Evolutionary conservation across 2,888 invertebrate genomes (phyloP).

Genomic region (Drosophila histrio): DNA sequence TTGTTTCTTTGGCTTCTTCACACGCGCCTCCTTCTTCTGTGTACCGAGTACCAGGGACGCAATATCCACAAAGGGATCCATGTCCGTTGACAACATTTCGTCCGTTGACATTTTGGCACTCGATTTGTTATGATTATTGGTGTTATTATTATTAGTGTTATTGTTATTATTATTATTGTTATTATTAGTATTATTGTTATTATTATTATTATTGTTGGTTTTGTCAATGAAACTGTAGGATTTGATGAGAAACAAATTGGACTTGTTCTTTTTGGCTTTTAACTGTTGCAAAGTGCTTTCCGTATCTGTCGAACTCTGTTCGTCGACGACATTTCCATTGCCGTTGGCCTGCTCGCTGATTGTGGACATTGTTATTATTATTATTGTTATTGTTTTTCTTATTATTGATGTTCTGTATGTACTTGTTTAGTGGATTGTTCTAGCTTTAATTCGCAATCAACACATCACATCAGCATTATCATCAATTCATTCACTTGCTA

Average conservation of each 20-base stretch:
- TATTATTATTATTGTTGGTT: slow-evolving; percentile 22
- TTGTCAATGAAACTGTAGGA: slow-evolving; percentile 73
- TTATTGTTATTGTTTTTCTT: slow-evolving; percentile 6
- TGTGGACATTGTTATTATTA: slow-evolving; percentile 33
- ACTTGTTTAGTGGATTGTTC: slow-evolving; percentile 10
- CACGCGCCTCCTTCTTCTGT: slow-evolving; percentile 21
- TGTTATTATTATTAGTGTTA: not conserved
- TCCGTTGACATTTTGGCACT: slow-evolving; percentile 13
- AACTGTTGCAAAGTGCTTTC: slow-evolving; percentile 51
- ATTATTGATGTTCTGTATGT: not conserved
- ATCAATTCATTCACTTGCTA: not conserved
- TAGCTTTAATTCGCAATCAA: slow-evolving; percentile 33
- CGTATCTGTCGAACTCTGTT: slow-evolving; percentile 9
- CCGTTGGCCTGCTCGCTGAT: slow-evolving; percentile 19
- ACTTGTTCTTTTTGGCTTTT: slow-evolving; percentile 73
- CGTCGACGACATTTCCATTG: not conserved
- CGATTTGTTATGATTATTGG: not conserved
- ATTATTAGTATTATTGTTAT: slow-evolving; percentile 22
- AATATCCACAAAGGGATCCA: slow-evolving; percentile 47
- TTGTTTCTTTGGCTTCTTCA: slow-evolving; percentile 30
- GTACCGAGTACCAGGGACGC: slow-evolving; percentile 37
- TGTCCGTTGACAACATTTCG: slow-evolving; percentile 34
- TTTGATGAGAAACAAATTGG: slow-evolving; percentile 72
- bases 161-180: slow-evolving; percentile 9
- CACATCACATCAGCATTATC: slow-evolving; percentile 30